These are phyloP conservation scores for Heloderma charlesbogerti DNA, from an alignment of 2,113 vertebrate species.

Conservation along the genomic window DNA sequence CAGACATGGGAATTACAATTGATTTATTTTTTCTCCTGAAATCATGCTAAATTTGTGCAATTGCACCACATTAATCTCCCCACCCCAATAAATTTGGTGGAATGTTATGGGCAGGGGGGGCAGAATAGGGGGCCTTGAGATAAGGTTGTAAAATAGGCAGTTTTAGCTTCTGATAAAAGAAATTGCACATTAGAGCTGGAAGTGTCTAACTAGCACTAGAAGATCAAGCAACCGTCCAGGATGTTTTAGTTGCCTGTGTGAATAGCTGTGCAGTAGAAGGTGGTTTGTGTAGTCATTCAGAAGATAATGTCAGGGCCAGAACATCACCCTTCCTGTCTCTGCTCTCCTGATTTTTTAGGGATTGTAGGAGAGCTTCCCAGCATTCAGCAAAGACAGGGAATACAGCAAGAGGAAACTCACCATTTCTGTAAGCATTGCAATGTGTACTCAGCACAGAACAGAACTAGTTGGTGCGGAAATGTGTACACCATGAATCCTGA, in stretches of 20 bases:
- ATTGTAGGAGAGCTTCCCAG: background rate
- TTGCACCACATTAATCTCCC: background rate
- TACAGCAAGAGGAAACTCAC: background rate
- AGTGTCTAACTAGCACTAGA: background rate
- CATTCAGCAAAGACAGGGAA: background rate
- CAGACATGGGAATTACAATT: background rate
- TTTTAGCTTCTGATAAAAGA: background rate
- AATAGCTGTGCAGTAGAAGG: background rate
- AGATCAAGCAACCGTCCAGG: background rate
- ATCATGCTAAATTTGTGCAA: background rate
- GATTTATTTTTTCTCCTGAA: conserved; percentile 8
- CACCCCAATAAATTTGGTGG: background rate
- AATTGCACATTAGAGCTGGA: background rate
- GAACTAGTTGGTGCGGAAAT: background rate
- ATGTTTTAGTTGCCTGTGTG: background rate
- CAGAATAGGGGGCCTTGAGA: background rate
- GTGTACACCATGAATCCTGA: background rate
- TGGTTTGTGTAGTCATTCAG: background rate
- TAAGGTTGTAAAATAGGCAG: background rate
- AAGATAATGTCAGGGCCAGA: background rate
- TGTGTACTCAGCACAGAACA: background rate
- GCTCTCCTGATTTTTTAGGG: background rate
- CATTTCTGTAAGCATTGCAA: background rate
- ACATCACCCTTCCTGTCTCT: background rate
- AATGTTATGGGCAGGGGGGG: background rate